Percentiles rank a stretch among this genome's conserved stretches.
These are phyloP conservation scores for Apogon talboti DNA, from an alignment of 2,797 vertebrate genomes.

Conservation along the genomic window DNA sequence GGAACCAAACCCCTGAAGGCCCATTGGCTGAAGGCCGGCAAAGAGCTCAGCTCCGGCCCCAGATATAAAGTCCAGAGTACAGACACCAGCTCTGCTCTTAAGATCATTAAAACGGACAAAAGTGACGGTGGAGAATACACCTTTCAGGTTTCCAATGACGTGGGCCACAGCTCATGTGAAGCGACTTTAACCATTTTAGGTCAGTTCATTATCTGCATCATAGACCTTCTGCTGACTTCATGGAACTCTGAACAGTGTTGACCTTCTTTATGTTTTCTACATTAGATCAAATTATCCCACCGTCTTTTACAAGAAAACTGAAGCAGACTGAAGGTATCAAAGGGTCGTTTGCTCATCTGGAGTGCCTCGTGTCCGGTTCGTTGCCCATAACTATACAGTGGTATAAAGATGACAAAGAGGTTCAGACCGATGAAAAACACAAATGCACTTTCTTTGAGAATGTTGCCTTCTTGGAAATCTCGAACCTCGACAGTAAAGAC, in stretches of 20 bases:
- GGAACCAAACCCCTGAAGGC: constrained; percentile 92
- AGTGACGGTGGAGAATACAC: constrained; percentile 91
- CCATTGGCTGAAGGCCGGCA: constrained; percentile 91
- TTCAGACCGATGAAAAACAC: constrained; percentile 90
- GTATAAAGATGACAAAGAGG: constrained; percentile 94
- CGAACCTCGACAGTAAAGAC: constrained; percentile 88
- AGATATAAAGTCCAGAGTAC: constrained; percentile 93
- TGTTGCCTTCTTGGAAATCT: constrained; percentile 94
- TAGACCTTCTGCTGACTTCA: background rate
- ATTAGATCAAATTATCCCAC: constrained; percentile 97
- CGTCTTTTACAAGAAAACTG: constrained; percentile 95
- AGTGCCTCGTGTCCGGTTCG: constrained; percentile 95
- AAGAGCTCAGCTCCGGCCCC: constrained; percentile 87
- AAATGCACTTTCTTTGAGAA: constrained; percentile 97
- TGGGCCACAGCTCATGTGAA: constrained; percentile 90
- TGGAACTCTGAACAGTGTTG: constrained; percentile 11
- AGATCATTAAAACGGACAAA: constrained; percentile 91
- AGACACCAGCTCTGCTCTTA: constrained; percentile 91
- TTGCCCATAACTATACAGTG: constrained; percentile 94
- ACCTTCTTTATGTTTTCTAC: constrained; percentile 58
- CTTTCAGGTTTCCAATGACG: constrained; percentile 95
- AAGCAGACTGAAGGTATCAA: constrained; percentile 95
- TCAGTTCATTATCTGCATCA: constrained; percentile 76
- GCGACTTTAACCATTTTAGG: constrained; percentile 92
- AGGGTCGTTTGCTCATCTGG: constrained; percentile 93